Base-by-base conservation (phyloP, 2,113 vertebrate genomes). In the Apteryx owenii region DNA sequence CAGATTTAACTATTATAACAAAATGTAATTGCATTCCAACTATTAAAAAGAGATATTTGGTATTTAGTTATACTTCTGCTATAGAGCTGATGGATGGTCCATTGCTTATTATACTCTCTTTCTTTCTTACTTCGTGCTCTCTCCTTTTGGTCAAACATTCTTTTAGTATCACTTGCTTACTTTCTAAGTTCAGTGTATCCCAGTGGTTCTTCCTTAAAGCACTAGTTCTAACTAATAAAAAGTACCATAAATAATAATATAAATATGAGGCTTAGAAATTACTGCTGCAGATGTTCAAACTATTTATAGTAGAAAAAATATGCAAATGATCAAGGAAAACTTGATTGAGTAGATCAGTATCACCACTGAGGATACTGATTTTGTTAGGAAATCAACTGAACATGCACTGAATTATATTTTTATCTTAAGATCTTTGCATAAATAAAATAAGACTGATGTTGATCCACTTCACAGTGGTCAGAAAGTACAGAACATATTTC, bases 221-320 rank as follows among this genome's bases (percentile, higher is more conserved):
- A 48, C 29, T 75, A 20, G 21, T 76, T 16, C 18, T 75, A 95
- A 94, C 31, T 91, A 96, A 91, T 94, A 94, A 93, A 96, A 93
- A 88, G 5, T 48, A 40, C 91, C 93, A 94, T 82, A 94, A 94
- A 95, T 96, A 94, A 95, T 82, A 85, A 33, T 56, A 70, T 61
- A 94, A 94, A 88, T 76, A 76, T 33, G 42, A 93, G 3, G 29
- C 15, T 82, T 93, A 88, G 44, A 93, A 96, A 97, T 96, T 80
- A 82, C 75, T 6, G 6, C 71, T 85, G 87, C 96, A 97, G 95
- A 96, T 96, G 95, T 97, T 96, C 87, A 88, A 76, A 89, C 79
- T 96, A 97, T 93, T 97, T 95, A 95, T 97, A 96, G 95, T 36
- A 91, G 46, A 81, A 88, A 88, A 94, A 89, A 96, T 95, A 96